A percentile compares a stretch with the other conserved stretches of the same genome.
phyloP scores from a whole-genome alignment of 2,113 vertebrate species.

The Engraulis encrasicolus region DNA sequence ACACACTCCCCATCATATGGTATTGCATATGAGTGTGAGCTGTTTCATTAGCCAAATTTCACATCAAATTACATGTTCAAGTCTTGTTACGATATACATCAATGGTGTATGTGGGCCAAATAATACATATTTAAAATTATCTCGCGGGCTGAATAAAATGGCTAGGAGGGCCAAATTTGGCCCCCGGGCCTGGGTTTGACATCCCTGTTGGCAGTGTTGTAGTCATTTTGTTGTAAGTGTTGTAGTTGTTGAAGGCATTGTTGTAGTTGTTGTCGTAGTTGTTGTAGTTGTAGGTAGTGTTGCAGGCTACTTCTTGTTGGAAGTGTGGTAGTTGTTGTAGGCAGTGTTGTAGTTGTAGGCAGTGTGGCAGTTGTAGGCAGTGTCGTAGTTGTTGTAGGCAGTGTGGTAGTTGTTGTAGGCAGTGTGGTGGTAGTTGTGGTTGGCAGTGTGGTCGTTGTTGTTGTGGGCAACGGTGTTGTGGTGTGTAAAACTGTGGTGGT shows the following conservation, averaged over 20 bases:
- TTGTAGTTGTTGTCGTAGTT: neutral
- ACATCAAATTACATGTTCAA: no score
- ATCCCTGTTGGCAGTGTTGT: neutral
- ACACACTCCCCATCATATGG: no score
- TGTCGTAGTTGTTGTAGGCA: neutral
- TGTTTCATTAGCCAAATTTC: no score
- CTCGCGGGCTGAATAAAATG: no score
- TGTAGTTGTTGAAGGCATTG: neutral
- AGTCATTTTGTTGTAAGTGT: neutral
- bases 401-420: slow-evolving; percentile 3
- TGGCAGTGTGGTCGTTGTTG: neutral
- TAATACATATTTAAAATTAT: no score
- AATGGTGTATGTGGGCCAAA: no score
- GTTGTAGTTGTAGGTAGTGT: neutral
- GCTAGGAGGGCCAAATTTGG: no score
- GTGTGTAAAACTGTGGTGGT: neutral
- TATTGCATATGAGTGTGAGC: no score
- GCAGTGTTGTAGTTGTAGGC: neutral
- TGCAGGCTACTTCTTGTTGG: neutral
- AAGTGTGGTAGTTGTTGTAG: neutral
- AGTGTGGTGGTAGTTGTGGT: neutral
- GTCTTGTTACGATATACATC: no score
- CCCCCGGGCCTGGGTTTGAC: no score
- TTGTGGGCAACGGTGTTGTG: neutral
- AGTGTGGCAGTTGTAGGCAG: neutral